A percentile compares a stretch with the other conserved stretches of the same genome.
phyloP scores from a whole-genome alignment of 1,140 invertebrate species.

The Heliconius hewitsoni region DNA sequence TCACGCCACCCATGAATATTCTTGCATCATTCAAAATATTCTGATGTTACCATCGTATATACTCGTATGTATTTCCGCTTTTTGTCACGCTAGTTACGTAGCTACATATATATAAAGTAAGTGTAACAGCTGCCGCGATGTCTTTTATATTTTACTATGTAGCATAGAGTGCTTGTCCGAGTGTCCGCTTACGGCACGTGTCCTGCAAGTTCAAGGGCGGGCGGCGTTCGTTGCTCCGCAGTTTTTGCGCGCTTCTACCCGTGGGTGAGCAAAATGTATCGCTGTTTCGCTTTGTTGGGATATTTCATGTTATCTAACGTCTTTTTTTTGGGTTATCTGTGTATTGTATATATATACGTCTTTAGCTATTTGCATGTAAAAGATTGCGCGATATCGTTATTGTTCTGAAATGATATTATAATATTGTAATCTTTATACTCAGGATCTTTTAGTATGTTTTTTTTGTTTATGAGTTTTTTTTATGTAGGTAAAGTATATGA shows the following conservation, averaged over 20 bases:
- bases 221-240: constrained; percentile 56
- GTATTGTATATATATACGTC: not conserved
- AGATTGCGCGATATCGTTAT: constrained; percentile 9
- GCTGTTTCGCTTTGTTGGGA: constrained; percentile 15
- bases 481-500: too few species aligned
- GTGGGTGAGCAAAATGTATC: constrained; percentile 29
- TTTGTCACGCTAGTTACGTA: not conserved
- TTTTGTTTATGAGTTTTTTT: not conserved
- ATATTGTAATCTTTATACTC: not conserved
- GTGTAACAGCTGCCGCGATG: constrained; percentile 25
- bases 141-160: constrained; percentile 18
- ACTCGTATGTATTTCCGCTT: not conserved
- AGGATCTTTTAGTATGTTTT: not conserved
- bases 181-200: constrained; percentile 56
- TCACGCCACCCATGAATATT: not conserved
- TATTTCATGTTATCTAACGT: constrained; percentile 19
- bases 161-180: constrained; percentile 24
- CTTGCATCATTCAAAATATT: not conserved
- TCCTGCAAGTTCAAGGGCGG: constrained; percentile 63
- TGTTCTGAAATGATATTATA: not conserved
- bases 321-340: not conserved
- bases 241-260: constrained; percentile 47
- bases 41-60: not conserved
- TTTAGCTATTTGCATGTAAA: constrained; percentile 13
- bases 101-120: not conserved